phyloP scores from a whole-genome alignment of 1,140 invertebrate species.

The Mylabris phalerata region DNA sequence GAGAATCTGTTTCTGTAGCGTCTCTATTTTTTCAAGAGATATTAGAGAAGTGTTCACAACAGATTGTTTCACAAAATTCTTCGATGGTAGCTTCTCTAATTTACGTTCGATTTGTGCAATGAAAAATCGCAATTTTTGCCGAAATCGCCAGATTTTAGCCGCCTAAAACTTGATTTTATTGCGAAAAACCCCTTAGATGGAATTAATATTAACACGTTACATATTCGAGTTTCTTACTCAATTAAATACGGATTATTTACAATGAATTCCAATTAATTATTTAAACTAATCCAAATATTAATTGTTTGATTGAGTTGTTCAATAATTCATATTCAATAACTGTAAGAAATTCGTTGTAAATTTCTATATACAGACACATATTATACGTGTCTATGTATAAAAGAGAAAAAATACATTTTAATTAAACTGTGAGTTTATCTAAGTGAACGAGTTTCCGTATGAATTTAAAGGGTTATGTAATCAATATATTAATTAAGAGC shows the following conservation, averaged over 20 bases:
- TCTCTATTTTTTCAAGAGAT: too few species aligned
- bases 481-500: slow-evolving; percentile 41
- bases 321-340: not conserved
- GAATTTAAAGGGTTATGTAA: slow-evolving; percentile 39
- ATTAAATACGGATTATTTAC: not conserved
- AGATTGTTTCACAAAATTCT: too few species aligned
- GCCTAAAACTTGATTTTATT: too few species aligned
- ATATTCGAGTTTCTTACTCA: too few species aligned
- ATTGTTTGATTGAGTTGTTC: not conserved
- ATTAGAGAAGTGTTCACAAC: too few species aligned
- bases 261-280: not conserved
- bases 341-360: not conserved
- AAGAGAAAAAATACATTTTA: slow-evolving; percentile 4
- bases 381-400: not conserved
- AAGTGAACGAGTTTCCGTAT: slow-evolving; percentile 20
- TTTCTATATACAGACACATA: not conserved
- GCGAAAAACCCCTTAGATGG: too few species aligned
- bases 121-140: too few species aligned
- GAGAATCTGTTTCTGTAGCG: too few species aligned
- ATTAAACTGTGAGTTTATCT: slow-evolving; percentile 8
- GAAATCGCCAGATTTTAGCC: too few species aligned
- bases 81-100: too few species aligned
- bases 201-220: too few species aligned
- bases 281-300: not conserved
- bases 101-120: too few species aligned